Evolutionary conservation across 2,888 invertebrate species (phyloP), one percentile per base, ranked within the genome.

Genomic region (Patella ulyssiponensis): DNA sequence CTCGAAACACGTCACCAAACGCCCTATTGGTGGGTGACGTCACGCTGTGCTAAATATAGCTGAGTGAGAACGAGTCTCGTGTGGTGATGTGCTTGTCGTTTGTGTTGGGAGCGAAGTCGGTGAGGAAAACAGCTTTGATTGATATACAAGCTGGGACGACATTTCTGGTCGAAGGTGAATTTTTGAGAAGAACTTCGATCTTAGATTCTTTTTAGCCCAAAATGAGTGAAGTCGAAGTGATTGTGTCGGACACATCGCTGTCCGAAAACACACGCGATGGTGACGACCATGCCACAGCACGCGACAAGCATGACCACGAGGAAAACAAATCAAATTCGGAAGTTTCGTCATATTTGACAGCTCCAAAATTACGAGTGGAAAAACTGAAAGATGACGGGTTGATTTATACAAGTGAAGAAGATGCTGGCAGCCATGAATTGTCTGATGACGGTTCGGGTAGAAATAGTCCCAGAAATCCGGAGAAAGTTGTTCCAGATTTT

Each of bases 311-410:
- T 20, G 79, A 79, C 77, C 77, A 79, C 79, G 83, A 80, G 81
- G 81, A 80, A 80, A 81, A 81, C 78, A 77, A 79, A 78, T 73
- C 75, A 70, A 58, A 75, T 69, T 78, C 77, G 78, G 81, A 80
- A 77, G 79, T 79, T 78, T 79, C 80, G 27, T 77, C 78, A 76
- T 78, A 78, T 77, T 78, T 80, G 73, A 80, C 84, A 58, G 82
- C 87, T 51, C 88, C 88, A 7, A 83, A 86, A 20, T 82, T 89
- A 51, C 86, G 89, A 56, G 87, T 90, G 73, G 90, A 90, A 75
- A 84, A 87, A 77, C 76, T 90, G 23, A 86, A 86, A 73, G 86
- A 86, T 33, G 85, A 83, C 73, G 87, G 85, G n/a, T 81, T 79
- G 75, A 79, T 84, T 56, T 86, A 87, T 72, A 85, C 86, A 17